phyloP scores from a whole-genome alignment of 1,140 invertebrate genomes.

The Drosophila eugracilis region DNA sequence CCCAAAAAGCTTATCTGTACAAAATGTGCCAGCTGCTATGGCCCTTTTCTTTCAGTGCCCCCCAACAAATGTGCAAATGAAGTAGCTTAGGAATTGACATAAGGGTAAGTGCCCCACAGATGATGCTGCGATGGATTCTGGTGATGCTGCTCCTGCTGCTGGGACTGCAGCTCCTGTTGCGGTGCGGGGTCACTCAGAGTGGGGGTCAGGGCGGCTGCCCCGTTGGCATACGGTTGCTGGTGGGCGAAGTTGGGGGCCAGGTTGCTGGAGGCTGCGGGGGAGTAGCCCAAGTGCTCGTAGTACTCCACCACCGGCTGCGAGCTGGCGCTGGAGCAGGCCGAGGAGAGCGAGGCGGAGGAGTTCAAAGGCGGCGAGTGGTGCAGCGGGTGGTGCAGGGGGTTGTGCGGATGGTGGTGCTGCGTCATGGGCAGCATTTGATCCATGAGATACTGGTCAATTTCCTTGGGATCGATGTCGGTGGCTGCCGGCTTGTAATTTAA shows the following conservation, averaged over 20 bases:
- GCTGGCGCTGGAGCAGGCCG: slow-evolving; percentile 74
- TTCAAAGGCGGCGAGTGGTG: slow-evolving; percentile 65
- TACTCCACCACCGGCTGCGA: slow-evolving; percentile 66
- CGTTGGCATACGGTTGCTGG: slow-evolving; percentile 31
- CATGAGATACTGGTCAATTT: slow-evolving; percentile 85
- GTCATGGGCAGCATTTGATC: slow-evolving; percentile 80
- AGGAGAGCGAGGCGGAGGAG: slow-evolving; percentile 72
- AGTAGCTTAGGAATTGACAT: slow-evolving; percentile 83
- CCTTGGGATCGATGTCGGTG: slow-evolving; percentile 83
- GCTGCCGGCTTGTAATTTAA: slow-evolving; percentile 71
- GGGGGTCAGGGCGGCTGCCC: slow-evolving; percentile 16
- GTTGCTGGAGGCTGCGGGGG: slow-evolving; percentile 3
- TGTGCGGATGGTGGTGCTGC: slow-evolving; percentile 43
- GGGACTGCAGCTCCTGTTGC: slow-evolving; percentile 43
- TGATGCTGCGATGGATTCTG: slow-evolving; percentile 71
- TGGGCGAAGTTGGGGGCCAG: slow-evolving; percentile 27
- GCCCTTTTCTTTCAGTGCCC: slow-evolving; percentile 15
- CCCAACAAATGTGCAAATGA: slow-evolving; percentile 67
- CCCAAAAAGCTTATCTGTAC: not conserved
- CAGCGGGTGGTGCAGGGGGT: slow-evolving; percentile 9
- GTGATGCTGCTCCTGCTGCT: slow-evolving; percentile 53
- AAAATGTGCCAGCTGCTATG: not conserved
- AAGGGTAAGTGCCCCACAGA: slow-evolving; percentile 82
- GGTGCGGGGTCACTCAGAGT: slow-evolving; percentile 24
- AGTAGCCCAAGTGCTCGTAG: slow-evolving; percentile 66